Conservation (phyloP, 2,797 vertebrate species). For the Peromyscus nudipes region DNA sequence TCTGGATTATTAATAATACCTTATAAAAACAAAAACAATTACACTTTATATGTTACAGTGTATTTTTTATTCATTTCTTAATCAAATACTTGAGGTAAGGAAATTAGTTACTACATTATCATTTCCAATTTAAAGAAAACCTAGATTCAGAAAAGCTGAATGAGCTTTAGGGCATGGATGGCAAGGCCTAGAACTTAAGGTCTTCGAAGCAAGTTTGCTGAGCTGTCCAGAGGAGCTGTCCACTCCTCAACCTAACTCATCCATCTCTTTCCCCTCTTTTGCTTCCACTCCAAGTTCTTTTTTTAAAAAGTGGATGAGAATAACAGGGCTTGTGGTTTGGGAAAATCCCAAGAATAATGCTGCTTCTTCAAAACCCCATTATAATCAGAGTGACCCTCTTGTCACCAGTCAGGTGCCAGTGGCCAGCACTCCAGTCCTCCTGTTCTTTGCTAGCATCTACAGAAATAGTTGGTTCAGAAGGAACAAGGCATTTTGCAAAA, state of each 20-base stretch:
- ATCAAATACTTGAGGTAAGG: not conserved
- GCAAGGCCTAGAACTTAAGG: not conserved
- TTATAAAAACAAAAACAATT: not conserved
- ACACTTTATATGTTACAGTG: not conserved
- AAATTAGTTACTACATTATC: not conserved
- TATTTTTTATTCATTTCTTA: slow-evolving; percentile 46
- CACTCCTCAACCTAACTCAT: not conserved
- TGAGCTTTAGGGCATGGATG: not conserved
- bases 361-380: not conserved
- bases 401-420: not conserved
- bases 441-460: not conserved
- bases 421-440: not conserved
- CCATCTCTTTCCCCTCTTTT: not conserved
- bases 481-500: not conserved
- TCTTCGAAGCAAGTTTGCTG: not conserved
- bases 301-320: not conserved
- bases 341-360: not conserved
- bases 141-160: not conserved
- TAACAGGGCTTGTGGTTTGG: not conserved
- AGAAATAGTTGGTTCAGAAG: not conserved
- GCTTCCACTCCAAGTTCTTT: not conserved
- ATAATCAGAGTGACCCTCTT: not conserved
- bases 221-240: not conserved
- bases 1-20: not conserved
- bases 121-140: slow-evolving; percentile 52